phyloP scores from a whole-genome alignment of 2,888 invertebrate genomes.

The Poecilus cupreus region DNA sequence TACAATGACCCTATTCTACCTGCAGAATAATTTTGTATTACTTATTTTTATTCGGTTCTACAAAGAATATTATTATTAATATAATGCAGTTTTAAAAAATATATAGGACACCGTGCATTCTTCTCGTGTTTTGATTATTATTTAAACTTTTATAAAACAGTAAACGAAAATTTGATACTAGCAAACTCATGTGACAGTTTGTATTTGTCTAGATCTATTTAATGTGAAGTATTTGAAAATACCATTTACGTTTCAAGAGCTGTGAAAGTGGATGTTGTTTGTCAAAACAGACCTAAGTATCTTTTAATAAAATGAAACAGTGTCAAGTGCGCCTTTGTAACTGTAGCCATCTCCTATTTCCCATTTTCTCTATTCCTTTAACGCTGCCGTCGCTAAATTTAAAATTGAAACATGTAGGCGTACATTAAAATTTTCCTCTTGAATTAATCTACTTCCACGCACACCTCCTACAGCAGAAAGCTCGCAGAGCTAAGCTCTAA shows the following conservation, averaged over 20 bases:
- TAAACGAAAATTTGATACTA: too few relatives aligned
- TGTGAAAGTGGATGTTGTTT: background rate
- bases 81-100: too few relatives aligned
- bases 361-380: background rate
- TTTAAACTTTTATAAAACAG: too few relatives aligned
- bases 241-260: background rate
- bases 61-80: too few relatives aligned
- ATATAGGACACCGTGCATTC: too few relatives aligned
- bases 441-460: constrained; percentile 2
- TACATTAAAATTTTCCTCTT: constrained; percentile 33
- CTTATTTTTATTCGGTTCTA: too few relatives aligned
- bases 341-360: background rate
- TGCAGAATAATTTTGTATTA: too few relatives aligned
- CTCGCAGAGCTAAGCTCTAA: background rate
- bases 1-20: too few relatives aligned
- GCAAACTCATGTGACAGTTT: too few relatives aligned
- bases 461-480: background rate
- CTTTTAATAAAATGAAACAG: background rate
- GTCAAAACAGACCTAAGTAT: background rate
- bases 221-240: too few relatives aligned
- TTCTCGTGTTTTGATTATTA: too few relatives aligned
- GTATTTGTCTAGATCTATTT: too few relatives aligned
- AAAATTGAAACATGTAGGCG: constrained; percentile 28
- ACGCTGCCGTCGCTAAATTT: background rate
- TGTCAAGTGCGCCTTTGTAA: background rate